Percentiles rank a stretch among this genome's conserved stretches.
These are phyloP conservation scores for Poecilia wingei DNA, from an alignment of 2,797 vertebrate genomes.

Conservation along the genomic window DNA sequence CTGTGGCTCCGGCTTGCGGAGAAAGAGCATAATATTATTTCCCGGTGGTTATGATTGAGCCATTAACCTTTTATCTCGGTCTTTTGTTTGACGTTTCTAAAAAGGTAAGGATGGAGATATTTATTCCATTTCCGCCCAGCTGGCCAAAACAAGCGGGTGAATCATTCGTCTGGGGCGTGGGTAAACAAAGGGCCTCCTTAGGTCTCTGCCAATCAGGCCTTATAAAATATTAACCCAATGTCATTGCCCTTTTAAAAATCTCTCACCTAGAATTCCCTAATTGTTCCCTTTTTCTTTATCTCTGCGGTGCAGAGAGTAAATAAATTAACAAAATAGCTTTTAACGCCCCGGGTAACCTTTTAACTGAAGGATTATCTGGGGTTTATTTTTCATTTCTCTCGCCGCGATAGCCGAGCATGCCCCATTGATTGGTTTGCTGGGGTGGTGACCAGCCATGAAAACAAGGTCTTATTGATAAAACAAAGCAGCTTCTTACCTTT, in stretches of 20 bases:
- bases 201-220: conserved; percentile 90
- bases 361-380: conserved; percentile 99
- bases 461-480: conserved; percentile 94
- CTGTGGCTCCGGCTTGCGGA: conserved; percentile 66
- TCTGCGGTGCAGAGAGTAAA: conserved; percentile 99
- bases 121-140: conserved; percentile 86
- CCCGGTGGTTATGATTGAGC: conserved; percentile 79
- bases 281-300: conserved; percentile 99
- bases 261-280: conserved; percentile 99
- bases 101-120: conserved; percentile 85
- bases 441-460: conserved; percentile 98
- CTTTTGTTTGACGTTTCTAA: conserved; percentile 84
- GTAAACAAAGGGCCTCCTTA: conserved; percentile 80
- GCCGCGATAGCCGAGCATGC: conserved; percentile 94
- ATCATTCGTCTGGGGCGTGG: conserved; percentile 79
- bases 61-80: conserved; percentile 84
- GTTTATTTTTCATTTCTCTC: conserved; percentile 99
- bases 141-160: conserved; percentile 85
- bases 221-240: conserved; percentile 97
- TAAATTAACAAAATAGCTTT: conserved; percentile 99
- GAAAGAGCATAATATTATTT: conserved; percentile 78
- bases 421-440: conserved; percentile 99
- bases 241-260: conserved; percentile 99
- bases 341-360: conserved; percentile 99
- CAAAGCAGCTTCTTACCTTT: conserved; percentile 81